These are phyloP conservation scores for Spea multiplicata DNA, from an alignment of 2,113 vertebrate species.

Conservation along the genomic window DNA sequence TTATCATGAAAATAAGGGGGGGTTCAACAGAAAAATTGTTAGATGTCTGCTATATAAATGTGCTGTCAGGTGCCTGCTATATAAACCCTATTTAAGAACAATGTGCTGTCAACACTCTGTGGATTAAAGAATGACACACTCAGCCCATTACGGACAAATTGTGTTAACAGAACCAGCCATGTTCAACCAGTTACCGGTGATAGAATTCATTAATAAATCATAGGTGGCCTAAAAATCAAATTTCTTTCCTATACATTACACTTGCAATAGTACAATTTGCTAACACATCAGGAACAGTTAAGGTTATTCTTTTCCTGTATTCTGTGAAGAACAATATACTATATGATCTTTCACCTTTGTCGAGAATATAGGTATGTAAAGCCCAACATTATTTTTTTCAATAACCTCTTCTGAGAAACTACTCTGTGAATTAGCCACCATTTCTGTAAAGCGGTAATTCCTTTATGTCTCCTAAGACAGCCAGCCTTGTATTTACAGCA, in stretches of 20 bases:
- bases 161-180: conserved; percentile 17
- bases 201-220: background rate
- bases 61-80: conserved; percentile 33
- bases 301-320: too few relatives aligned
- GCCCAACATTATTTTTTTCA: background rate
- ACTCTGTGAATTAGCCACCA: background rate
- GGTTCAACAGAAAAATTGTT: conserved; percentile 18
- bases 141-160: conserved; percentile 10
- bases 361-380: too few relatives aligned
- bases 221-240: background rate
- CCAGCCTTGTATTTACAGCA: too few relatives aligned
- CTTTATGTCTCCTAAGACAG: background rate
- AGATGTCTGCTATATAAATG: background rate
- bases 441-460: background rate
- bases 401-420: background rate
- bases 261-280: background rate
- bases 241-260: background rate
- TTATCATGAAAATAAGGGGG: conserved; percentile 27
- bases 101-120: conserved; percentile 25
- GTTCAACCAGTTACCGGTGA: conserved; percentile 16
- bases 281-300: too few relatives aligned
- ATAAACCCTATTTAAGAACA: conserved; percentile 33
- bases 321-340: too few relatives aligned
- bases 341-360: too few relatives aligned
- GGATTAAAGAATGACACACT: background rate